Conservation (phyloP, 1,140 invertebrate genomes). For the Phenacoccus solenopsis region DNA sequence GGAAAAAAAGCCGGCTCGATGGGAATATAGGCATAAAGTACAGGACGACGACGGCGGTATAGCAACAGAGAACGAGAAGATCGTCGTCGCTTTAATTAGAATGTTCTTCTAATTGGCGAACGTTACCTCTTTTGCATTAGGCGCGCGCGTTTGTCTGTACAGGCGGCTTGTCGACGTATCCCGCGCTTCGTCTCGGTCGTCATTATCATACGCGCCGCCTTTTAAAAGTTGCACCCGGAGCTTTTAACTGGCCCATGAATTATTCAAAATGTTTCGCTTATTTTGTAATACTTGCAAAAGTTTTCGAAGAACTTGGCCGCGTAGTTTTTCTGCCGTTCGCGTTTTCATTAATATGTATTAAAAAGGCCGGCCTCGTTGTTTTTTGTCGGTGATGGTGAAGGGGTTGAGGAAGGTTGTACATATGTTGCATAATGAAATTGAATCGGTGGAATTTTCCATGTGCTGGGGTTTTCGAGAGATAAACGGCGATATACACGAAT, state of each 20-base stretch:
- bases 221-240: background rate
- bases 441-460: too few relatives aligned
- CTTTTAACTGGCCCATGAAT: constrained; percentile 1
- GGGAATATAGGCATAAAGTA: too few relatives aligned
- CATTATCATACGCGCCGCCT: background rate
- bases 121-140: constrained; percentile 1
- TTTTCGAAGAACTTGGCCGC: background rate
- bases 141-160: background rate
- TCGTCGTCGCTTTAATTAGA: constrained; percentile 1
- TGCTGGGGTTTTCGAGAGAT: too few relatives aligned
- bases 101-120: constrained; percentile 1
- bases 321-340: background rate
- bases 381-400: background rate
- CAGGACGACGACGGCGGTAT: too few relatives aligned
- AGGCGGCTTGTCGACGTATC: background rate
- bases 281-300: background rate
- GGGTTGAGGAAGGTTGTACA: too few relatives aligned
- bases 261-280: constrained; percentile 3
- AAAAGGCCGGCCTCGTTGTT: background rate
- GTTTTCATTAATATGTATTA: background rate
- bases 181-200: background rate
- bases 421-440: too few relatives aligned
- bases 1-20: background rate
- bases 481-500: too few relatives aligned
- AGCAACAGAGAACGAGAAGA: too few relatives aligned